These are phyloP conservation scores for Conomelus anceps DNA, from an alignment of 2,888 invertebrate genomes.

Conservation along the genomic window DNA sequence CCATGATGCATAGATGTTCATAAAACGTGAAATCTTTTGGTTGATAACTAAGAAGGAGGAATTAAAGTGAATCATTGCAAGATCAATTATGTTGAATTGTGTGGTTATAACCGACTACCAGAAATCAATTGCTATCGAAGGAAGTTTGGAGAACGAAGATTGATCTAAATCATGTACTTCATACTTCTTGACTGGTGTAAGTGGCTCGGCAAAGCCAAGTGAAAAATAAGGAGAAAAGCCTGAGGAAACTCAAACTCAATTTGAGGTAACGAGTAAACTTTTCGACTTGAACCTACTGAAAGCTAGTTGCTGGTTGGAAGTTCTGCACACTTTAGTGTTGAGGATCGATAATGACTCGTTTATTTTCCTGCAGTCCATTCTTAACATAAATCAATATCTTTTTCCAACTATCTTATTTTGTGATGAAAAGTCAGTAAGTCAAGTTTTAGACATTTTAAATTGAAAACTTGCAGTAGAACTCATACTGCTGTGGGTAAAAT, in stretches of 20 bases:
- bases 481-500: too few species aligned
- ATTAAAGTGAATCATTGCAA: too few species aligned
- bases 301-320: neutral
- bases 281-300: neutral
- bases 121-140: neutral
- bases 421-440: too few species aligned
- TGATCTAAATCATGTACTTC: neutral
- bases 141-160: neutral
- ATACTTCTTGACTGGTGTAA: neutral
- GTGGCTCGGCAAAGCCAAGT: neutral
- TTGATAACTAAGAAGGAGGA: too few species aligned
- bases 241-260: neutral
- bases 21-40: too few species aligned
- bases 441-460: too few species aligned
- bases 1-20: too few species aligned
- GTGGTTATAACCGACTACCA: neutral
- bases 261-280: neutral
- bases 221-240: neutral
- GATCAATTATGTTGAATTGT: too few species aligned
- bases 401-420: neutral
- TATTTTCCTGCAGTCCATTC: neutral
- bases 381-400: neutral
- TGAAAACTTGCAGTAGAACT: too few species aligned
- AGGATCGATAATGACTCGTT: neutral
- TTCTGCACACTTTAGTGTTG: neutral